Base-by-base conservation (phyloP, 92 coral and sea anemone species). In the Nematostella vectensis region DNA sequence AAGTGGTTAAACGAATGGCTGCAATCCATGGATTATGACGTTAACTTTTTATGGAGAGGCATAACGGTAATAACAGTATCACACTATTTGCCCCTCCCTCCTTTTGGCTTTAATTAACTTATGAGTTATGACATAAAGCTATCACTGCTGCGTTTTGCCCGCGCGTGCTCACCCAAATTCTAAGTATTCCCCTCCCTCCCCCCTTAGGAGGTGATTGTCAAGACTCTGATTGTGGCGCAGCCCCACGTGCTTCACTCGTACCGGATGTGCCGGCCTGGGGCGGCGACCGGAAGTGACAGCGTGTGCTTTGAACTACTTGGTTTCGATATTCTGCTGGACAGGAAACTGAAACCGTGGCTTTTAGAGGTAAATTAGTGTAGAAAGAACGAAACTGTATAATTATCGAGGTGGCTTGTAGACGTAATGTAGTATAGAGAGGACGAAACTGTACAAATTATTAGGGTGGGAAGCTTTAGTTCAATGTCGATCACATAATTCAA, bases 221-320 rank as follows among this genome's bases (percentile, higher is more conserved):
- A 89, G 77, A 85, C 97, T 2, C 55, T 89, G 26, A 74, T 86
- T 25, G 97, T 85, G 23, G 85, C 97, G 3, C 94, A 89, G 39
- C 97, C 97, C 9, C 95, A 89, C 24, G 88, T 89, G 15, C 76
- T 81, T 11, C 97, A 89, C 43, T 89, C 97, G 0, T 89, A 89
- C 55, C 95, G 97, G n/a, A 70, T 81, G 80, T 87, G 95, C 26
- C 75, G 97, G 12, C 97, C 97, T 2, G 95, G 88, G 23, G 79
- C 88, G 19, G 67, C 72, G 16, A 39, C 91, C 3, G 94, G 81
- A 13, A 89, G 78, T 38, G 87, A 87, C 48, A 89, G 97, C 44
- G 95, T 87, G 59, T 89, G 95, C 33, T 89, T 89, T 75, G 97
- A 89, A 65, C 53, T 89, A 24, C 74, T 89, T 39, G 97, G 97